Base-by-base conservation (phyloP, 2,113 vertebrate genomes). In the Centropristis striata region DNA sequence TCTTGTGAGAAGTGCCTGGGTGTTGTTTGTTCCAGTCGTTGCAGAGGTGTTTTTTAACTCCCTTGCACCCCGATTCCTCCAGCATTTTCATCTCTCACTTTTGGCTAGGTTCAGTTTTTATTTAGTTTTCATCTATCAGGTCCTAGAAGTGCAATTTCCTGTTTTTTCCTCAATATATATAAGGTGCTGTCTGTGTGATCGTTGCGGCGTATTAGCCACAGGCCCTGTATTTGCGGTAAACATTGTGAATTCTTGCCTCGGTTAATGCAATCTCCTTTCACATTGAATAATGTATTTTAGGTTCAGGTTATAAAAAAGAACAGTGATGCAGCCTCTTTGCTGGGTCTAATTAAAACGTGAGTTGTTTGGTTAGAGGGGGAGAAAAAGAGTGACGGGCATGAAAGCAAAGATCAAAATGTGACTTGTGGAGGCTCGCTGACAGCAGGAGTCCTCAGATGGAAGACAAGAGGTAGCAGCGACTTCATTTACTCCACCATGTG, bases 51-150 rank as follows among this genome's bases (percentile, higher is more conserved):
- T 46, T 78, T 41, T 51, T 28, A 72, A 71, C 55, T 70, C 36
- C 46, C 41, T 20, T 41, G 57, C 28, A 44, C 28, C 37, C 49
- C 14, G 41, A 5, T 54, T 70, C 66, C 49, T 78, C 1, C 0
- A 68, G 61, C 41, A 4, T 65, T 82, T 70, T 63, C 68, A 83
- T 88, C 71, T 70, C 59, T 71, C 67, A 59, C 83, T 72, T 67
- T 63, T 37, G 8, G 4, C 53, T 57, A 5, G 42, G 57, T 32
- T 88, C 66, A 44, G 25, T 61, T 87, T 84, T 74, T 71, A 83
- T 89, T 88, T 73, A 21, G 25, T 58, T 86, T 88, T 81, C 71
- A 81, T 90, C 84, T 73, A 37, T 88, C 84, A 89, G 63, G 36
- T 73, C 41, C 49, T 72, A 32, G n/a, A 80, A 64, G 67, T 58